Evolutionary conservation across 2,888 invertebrate genomes (phyloP).

Genomic region (Pasiphila rectangulata): DNA sequence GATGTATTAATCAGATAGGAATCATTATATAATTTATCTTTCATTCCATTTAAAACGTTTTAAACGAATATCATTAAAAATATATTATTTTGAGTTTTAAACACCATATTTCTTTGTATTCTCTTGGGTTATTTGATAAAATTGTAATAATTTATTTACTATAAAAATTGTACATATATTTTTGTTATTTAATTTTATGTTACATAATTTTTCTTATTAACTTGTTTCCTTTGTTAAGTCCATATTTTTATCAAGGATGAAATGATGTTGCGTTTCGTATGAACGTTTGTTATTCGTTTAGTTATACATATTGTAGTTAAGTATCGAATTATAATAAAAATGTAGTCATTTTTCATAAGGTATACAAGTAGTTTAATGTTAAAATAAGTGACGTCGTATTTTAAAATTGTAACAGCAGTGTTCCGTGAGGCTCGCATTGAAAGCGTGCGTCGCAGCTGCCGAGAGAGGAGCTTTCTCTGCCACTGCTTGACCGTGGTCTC

Average conservation of each 20-base stretch:
- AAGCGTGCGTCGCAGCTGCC: neutral
- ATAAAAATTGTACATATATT: slow-evolving; percentile 76
- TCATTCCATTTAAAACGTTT: slow-evolving; percentile 59
- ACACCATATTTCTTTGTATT: slow-evolving; percentile 46
- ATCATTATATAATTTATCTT: slow-evolving; percentile 37
- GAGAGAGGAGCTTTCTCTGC: neutral
- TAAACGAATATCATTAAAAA: slow-evolving; percentile 43
- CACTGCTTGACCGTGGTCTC: neutral
- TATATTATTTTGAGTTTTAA: slow-evolving; percentile 35
- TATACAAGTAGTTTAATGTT: slow-evolving; percentile 61
- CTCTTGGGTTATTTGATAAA: slow-evolving; percentile 49
- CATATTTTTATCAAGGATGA: slow-evolving; percentile 27
- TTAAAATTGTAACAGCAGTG: slow-evolving; percentile 34
- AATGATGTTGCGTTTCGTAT: slow-evolving; percentile 36
- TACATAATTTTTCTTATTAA: slow-evolving; percentile 55
- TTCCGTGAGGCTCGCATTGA: neutral
- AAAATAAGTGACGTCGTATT: slow-evolving; percentile 48
- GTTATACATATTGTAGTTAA: slow-evolving; percentile 29
- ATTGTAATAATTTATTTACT: slow-evolving; percentile 76
- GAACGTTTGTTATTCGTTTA: slow-evolving; percentile 42
- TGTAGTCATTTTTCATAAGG: slow-evolving; percentile 73
- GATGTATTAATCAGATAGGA: slow-evolving; percentile 29
- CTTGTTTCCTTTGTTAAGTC: slow-evolving; percentile 38
- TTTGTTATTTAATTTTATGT: slow-evolving; percentile 80
- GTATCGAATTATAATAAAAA: slow-evolving; percentile 47